Percentiles rank a stretch among this genome's conserved stretches.
Evolutionary conservation across 2,113 vertebrate genomes (phyloP).

Genomic region (Gallinago paraguaiae): DNA sequence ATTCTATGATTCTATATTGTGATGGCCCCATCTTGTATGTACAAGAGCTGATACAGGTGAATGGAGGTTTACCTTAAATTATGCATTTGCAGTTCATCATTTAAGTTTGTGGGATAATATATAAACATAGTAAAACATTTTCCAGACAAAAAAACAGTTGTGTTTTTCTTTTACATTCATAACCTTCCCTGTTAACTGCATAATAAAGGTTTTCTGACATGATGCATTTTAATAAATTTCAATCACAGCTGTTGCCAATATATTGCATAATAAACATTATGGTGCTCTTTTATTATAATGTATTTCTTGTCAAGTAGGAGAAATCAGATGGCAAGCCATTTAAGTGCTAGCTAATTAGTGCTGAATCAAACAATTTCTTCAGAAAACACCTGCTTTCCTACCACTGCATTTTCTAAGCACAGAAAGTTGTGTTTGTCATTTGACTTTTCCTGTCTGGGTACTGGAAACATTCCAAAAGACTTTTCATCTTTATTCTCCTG

Average conservation of each 20-base stretch:
- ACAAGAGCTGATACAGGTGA: not conserved
- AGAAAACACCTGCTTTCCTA: not conserved
- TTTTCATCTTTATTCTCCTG: not conserved
- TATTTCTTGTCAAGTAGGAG: not conserved
- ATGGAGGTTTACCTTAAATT: not conserved
- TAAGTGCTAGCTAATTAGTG: not conserved
- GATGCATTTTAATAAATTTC: not conserved
- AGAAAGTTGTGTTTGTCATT: not conserved
- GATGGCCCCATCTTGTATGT: not conserved
- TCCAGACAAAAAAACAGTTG: not conserved
- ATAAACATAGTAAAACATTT: not conserved
- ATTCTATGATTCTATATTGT: too few species aligned
- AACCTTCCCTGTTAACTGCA: not conserved
- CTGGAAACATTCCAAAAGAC: not conserved
- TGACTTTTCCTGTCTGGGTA: not conserved
- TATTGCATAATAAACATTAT: not conserved
- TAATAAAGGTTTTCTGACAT: not conserved
- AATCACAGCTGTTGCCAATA: not conserved
- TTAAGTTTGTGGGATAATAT: not conserved
- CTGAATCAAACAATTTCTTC: not conserved
- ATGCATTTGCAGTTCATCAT: not conserved
- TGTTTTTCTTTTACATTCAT: not conserved
- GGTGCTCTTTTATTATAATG: not conserved
- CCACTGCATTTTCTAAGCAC: not conserved
- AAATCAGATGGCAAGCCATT: not conserved